Conservation (phyloP, 92 coral and sea anemone genomes). For the Phenganax subtilis region DNA sequence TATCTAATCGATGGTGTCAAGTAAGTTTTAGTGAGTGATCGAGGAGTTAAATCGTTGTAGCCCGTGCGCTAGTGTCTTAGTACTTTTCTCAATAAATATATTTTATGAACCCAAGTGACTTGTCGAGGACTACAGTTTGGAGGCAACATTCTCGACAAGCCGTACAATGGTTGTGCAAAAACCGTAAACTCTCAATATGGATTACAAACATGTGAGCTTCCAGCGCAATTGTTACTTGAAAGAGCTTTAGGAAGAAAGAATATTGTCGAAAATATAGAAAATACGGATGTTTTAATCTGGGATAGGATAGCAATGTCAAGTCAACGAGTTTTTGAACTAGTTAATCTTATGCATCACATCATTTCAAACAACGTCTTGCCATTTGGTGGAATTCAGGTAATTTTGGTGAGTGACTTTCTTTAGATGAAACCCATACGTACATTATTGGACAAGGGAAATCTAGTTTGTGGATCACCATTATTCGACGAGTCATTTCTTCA, state of each 20-base stretch:
- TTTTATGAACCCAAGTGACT: too few relatives aligned
- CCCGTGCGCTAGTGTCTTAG: too few relatives aligned
- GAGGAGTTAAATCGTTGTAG: too few relatives aligned
- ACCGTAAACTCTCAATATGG: slow-evolving; percentile 2
- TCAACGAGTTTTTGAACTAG: slow-evolving; percentile 1
- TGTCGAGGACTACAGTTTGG: too few relatives aligned
- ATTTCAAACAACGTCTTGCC: background rate
- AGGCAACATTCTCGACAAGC: background rate
- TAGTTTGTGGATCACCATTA: background rate
- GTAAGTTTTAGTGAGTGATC: too few relatives aligned
- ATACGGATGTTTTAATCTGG: background rate
- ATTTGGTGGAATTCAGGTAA: slow-evolving; percentile 1
- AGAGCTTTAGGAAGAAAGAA: slow-evolving; percentile 1
- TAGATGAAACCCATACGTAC: background rate
- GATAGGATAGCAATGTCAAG: background rate
- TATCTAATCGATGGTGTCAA: too few relatives aligned
- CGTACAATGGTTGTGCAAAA: slow-evolving; percentile 4
- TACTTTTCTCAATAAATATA: too few relatives aligned
- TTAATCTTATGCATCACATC: background rate
- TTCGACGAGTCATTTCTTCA: background rate
- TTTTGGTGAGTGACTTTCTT: background rate
- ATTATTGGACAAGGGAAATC: background rate
- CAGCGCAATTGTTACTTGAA: background rate
- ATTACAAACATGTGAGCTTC: slow-evolving; percentile 7
- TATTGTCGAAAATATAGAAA: background rate